phyloP scores from a whole-genome alignment of 2,888 invertebrate genomes.

The Oeneis ivallda region DNA sequence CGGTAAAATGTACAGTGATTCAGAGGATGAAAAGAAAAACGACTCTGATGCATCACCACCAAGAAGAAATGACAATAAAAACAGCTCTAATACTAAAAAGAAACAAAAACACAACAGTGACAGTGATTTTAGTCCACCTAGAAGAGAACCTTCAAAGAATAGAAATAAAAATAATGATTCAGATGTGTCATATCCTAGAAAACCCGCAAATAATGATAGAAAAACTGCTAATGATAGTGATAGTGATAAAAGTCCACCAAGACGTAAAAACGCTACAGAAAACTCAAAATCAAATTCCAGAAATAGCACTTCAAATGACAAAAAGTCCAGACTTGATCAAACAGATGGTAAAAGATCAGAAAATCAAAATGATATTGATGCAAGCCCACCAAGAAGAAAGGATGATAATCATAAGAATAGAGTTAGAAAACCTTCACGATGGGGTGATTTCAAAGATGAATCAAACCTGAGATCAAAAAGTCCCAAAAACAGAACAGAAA shows the following conservation, averaged over 20 bases:
- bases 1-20: conserved; percentile 78
- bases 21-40: conserved; percentile 67
- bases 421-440: conserved; percentile 26
- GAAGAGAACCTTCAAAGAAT: conserved; percentile 42
- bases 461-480: conserved; percentile 10
- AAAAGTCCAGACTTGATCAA: conserved; percentile 40
- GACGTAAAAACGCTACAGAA: conserved; percentile 3
- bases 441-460: conserved; percentile 30
- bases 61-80: conserved; percentile 40
- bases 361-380: conserved; percentile 46
- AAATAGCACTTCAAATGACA: conserved; percentile 2
- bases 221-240: neutral
- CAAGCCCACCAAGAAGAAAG: conserved; percentile 41
- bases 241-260: conserved; percentile 22
- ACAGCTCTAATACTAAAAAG: conserved; percentile 23
- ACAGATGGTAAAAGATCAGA: conserved; percentile 34
- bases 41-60: conserved; percentile 55
- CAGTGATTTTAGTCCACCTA: conserved; percentile 67
- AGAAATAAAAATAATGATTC: conserved; percentile 41
- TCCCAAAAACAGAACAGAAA: conserved; percentile 5
- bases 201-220: conserved; percentile 6
- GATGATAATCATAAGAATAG: conserved; percentile 4
- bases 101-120: conserved; percentile 47
- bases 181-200: conserved; percentile 48
- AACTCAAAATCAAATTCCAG: neutral